Conservation (phyloP, 2,797 vertebrate species). For the Streptopelia turtur region DNA sequence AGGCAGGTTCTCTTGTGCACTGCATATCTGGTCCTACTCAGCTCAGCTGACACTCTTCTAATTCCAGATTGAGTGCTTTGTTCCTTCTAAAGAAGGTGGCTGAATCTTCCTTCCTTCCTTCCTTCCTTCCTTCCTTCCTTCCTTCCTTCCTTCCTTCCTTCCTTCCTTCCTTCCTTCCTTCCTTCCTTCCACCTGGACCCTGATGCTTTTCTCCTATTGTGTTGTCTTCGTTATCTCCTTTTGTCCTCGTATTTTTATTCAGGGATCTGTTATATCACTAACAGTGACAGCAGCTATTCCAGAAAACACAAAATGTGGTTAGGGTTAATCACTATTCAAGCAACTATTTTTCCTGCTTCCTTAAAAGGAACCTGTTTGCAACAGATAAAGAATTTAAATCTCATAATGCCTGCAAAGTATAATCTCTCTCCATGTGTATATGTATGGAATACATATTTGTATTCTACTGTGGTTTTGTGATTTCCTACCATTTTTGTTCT, state of each 20-base stretch:
- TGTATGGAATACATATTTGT: neutral
- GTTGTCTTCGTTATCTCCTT: neutral
- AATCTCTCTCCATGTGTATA: neutral
- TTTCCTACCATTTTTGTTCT: neutral
- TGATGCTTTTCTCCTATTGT: neutral
- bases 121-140: neutral
- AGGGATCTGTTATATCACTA: neutral
- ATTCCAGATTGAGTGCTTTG: neutral
- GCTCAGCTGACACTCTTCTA: neutral
- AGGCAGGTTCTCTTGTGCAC: neutral
- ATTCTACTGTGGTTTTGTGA: neutral
- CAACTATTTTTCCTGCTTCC: neutral
- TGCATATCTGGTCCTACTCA: neutral
- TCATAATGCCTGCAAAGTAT: neutral
- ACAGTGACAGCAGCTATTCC: neutral
- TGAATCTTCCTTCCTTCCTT: neutral
- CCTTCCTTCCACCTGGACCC: neutral
- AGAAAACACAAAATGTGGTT: neutral
- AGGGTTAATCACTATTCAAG: neutral
- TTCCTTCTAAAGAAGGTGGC: neutral
- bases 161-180: neutral
- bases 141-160: neutral
- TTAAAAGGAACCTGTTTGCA: neutral
- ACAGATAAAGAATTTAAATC: neutral
- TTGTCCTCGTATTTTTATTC: neutral